A percentile compares a stretch with the other conserved stretches of the same genome.
phyloP scores from a whole-genome alignment of 1,140 invertebrate species.

The Meloidogyne exigua region DNA sequence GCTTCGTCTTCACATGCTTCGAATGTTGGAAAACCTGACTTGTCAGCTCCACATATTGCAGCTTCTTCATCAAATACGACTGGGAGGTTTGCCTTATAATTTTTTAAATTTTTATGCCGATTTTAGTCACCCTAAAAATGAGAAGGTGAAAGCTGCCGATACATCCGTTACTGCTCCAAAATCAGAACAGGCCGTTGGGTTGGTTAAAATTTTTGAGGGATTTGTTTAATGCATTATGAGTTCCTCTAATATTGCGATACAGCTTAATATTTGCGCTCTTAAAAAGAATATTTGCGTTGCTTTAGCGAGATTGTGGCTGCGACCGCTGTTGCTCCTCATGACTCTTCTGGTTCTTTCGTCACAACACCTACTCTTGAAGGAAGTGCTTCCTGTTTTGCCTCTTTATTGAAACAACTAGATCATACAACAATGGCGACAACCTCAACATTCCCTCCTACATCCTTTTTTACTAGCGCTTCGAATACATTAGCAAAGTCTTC shows the following conservation, averaged over 20 bases:
- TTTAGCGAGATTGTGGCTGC: background rate
- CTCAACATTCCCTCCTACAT: background rate
- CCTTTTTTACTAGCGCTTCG: background rate
- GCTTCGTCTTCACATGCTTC: background rate
- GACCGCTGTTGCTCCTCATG: background rate
- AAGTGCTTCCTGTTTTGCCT: background rate
- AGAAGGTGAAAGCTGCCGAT: background rate
- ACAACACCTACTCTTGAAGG: background rate
- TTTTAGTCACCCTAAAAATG: background rate
- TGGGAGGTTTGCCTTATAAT: background rate
- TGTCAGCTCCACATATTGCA: background rate
- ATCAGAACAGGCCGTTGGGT: background rate
- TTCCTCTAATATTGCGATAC: background rate
- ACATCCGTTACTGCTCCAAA: background rate
- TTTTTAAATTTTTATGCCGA: background rate
- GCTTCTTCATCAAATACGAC: background rate
- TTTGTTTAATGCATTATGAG: background rate
- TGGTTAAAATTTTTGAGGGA: background rate
- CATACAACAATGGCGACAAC: background rate
- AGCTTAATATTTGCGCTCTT: background rate
- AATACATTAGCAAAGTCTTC: background rate
- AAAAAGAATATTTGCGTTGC: slow-evolving; percentile 4
- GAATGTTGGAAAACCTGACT: background rate
- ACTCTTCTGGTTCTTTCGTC: background rate
- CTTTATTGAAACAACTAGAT: background rate